Conservation (phyloP, 2,888 invertebrate species). For the Helicoverpa assulta region DNA sequence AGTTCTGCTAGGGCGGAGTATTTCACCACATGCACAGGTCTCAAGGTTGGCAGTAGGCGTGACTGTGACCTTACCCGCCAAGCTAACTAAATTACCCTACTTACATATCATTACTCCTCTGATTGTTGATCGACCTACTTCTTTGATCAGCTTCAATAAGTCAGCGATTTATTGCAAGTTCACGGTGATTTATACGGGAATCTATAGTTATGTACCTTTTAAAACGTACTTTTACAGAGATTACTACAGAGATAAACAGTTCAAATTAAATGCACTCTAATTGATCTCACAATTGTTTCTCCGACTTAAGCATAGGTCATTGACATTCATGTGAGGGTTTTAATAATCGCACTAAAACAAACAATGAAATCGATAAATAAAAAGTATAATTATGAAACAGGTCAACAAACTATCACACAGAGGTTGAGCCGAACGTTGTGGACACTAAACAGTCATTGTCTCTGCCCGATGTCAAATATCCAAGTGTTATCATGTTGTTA, state of each 20-base stretch:
- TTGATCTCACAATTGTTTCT: not conserved
- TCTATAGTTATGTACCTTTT: not conserved
- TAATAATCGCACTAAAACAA: not conserved
- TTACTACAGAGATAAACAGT: not conserved
- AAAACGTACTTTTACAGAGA: too few relatives aligned
- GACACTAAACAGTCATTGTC: constrained; percentile 26
- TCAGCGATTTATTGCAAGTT: constrained; percentile 48
- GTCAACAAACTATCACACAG: constrained; percentile 37
- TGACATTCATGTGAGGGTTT: not conserved
- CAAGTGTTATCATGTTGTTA: constrained; percentile 48
- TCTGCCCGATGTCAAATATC: constrained; percentile 42
- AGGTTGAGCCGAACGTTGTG: constrained; percentile 30
- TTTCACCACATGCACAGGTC: not conserved
- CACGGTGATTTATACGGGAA: constrained; percentile 15
- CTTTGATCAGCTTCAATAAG: constrained; percentile 64
- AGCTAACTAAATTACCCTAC: constrained; percentile 78
- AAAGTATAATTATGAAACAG: constrained; percentile 17
- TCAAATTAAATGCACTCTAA: not conserved
- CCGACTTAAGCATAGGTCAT: not conserved
- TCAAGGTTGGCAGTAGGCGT: constrained; percentile 18
- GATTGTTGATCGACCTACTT: constrained; percentile 85
- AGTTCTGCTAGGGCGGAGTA: not conserved
- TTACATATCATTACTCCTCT: constrained; percentile 82
- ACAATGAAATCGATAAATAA: not conserved
- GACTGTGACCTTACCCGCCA: constrained; percentile 71